These are phyloP conservation scores for Coregonus sp. DNA, from an alignment of 2,797 vertebrate genomes.

Conservation along the genomic window DNA sequence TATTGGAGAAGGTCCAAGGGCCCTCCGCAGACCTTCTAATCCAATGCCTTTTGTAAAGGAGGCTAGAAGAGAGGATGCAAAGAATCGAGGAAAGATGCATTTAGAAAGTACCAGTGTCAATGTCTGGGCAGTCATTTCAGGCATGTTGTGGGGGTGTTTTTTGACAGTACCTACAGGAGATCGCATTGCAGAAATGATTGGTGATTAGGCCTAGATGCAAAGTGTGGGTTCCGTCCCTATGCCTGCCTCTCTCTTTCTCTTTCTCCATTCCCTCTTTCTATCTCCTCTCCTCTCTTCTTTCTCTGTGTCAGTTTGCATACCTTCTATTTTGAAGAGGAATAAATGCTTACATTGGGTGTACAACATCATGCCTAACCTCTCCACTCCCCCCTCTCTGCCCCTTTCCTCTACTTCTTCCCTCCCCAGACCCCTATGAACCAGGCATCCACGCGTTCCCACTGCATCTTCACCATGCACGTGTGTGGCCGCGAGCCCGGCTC, in stretches of 20 bases:
- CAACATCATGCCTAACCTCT: not conserved
- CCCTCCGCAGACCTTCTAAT: too few species aligned
- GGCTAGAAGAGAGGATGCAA: too few species aligned
- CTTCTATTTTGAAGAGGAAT: not conserved
- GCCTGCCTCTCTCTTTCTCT: not conserved
- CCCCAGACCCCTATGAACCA: slow-evolving; percentile 94
- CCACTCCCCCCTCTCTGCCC: not conserved
- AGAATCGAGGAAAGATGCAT: not conserved
- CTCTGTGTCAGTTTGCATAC: not conserved
- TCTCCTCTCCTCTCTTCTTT: not conserved
- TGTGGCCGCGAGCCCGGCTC: slow-evolving; percentile 90
- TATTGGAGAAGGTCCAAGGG: too few species aligned
- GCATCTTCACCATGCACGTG: slow-evolving; percentile 94
- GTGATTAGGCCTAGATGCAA: not conserved
- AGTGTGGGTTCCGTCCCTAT: not conserved
- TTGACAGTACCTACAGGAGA: not conserved
- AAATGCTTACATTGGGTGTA: not conserved
- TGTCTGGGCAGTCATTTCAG: not conserved
- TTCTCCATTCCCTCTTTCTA: not conserved
- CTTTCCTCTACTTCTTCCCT: slow-evolving; percentile 9
- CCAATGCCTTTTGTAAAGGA: too few species aligned
- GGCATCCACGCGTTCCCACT: slow-evolving; percentile 95
- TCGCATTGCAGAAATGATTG: not conserved
- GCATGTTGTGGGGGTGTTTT: not conserved
- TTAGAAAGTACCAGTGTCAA: not conserved